phyloP scores from a whole-genome alignment of 1,140 invertebrate genomes.

The Cardiocondyla obscurior region DNA sequence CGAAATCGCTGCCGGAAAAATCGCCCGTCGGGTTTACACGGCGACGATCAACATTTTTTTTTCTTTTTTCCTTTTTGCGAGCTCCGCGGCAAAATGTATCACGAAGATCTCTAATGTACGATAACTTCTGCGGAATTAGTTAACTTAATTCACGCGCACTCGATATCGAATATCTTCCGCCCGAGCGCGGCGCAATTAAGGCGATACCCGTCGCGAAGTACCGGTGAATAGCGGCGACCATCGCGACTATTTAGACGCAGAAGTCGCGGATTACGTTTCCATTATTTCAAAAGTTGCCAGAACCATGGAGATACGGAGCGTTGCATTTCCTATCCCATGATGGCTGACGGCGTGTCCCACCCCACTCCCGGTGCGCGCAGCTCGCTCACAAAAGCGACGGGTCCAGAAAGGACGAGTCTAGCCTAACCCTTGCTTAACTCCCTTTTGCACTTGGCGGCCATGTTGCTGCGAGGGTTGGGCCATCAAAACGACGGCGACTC shows the following conservation, averaged over 20 bases:
- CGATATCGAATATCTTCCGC: neutral
- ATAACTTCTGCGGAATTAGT: neutral
- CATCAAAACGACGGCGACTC: slow-evolving; percentile 80
- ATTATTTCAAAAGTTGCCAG: slow-evolving; percentile 63
- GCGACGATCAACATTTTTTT: neutral
- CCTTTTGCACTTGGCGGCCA: slow-evolving; percentile 81
- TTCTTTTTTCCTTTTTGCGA: no score
- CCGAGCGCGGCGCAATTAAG: neutral
- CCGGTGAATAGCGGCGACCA: neutral
- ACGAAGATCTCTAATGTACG: neutral
- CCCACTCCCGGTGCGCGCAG: slow-evolving; percentile 59
- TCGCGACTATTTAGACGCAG: slow-evolving; percentile 35
- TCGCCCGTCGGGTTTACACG: neutral
- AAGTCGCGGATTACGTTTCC: slow-evolving; percentile 46
- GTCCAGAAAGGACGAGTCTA: slow-evolving; percentile 75
- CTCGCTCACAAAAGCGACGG: slow-evolving; percentile 60
- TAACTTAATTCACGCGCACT: neutral
- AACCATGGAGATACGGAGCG: slow-evolving; percentile 64
- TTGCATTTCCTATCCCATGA: slow-evolving; percentile 80
- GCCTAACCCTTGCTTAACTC: slow-evolving; percentile 78
- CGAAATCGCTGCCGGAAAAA: neutral
- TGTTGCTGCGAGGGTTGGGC: slow-evolving; percentile 82
- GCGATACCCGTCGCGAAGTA: slow-evolving; percentile 34
- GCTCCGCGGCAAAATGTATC: neutral
- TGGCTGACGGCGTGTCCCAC: slow-evolving; percentile 77